Evolutionary conservation across 2,113 vertebrate genomes (phyloP), one percentile per base, ranked within the genome.

Genomic region (Caretta caretta): DNA sequence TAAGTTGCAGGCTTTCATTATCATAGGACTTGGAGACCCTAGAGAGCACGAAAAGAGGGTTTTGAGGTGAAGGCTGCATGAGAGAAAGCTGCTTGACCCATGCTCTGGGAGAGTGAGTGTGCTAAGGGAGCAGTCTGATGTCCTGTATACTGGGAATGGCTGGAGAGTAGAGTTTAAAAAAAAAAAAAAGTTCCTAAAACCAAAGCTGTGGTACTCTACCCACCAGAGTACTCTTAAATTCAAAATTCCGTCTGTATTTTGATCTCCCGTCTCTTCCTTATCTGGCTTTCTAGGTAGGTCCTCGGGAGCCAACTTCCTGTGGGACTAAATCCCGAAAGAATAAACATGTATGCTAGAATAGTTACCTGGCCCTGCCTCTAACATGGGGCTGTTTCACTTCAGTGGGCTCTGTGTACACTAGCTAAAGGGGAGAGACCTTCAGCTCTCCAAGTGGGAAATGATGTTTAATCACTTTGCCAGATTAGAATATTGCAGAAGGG

Each of bases 1-100:
- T 76, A 94, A 94, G 72, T 62, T 84, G 35, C 31, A 65, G 17
- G 17, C 93, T 92, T 92, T 51, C 89, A 83, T 93, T 93, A 78
- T 53, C 0, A 0, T 57, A 38, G 93, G 25, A 9, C 78, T 92
- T 96, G 62, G 35, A 84, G 27, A 84, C 53, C 0, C 1, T 86
- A 65, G 84, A 88, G 83, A 88, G 75, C 79, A 95, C 85, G n/a
- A 72, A 29, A 29, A 62, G 54, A 90, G 10, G 38, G n/a, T 80
- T 96, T 80, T 88, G 56, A 80, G 72, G 35, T 48, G 49, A 24
- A 92, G 49, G 46, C 79, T 88, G 72, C 91, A 62, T 86, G 78
- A 84, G 92, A 38, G 78, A 93, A 78, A 92, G 89, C 42, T 14
- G n/a, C 81, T 82, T 89, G 29, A 59, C 56, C 82, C 86, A 35